Evolutionary conservation across 1,140 invertebrate species (phyloP), one percentile per base, ranked within the genome.

Genomic region (Tribolium castaneum): DNA sequence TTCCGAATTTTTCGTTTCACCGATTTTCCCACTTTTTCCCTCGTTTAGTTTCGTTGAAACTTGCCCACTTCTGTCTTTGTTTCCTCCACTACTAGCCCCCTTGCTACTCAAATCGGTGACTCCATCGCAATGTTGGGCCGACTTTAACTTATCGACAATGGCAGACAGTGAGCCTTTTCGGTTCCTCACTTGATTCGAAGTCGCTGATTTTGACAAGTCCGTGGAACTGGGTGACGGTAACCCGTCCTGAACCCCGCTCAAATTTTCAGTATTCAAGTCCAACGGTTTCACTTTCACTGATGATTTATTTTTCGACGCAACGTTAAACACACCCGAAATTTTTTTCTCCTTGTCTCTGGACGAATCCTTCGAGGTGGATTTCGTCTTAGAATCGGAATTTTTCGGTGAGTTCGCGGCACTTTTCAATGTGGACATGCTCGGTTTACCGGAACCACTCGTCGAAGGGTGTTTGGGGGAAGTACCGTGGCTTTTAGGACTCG

Each of bases 371-470:
- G 82, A 83, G 34, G 87, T 87, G 7, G 88, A 85, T 83, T 89
- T 90, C n/a, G 80, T 86, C 84, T 89, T 83, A 0, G 75, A 77
- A 10, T 79, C 76, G 45, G 85, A 75, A 80, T 83, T 85, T 84
- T 90, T 87, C 78, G 86, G 90, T 2, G 91, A 91, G 82, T 90
- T 92, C 1, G 93, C 91, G 0, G 94, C 93, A 16, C 93, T 95
- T 84, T 96, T 96, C n/a, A 96, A 85, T 0, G 94, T 91, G 0
- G 94, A 95, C 92, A 97, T 95, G 82, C 95, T 96, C 0, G 95
- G 95, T 84, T 97, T 97, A 0, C 95, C 94, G 0, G 93, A 92
- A 78, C 93, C 92, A 0, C 90, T 87, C 1, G 89, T 89, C 12
- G 87, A 91, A 0, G 90, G 90, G 70, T 95, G 94, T 86, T 95